These are phyloP conservation scores for Melangyna quadrimaculata DNA, from an alignment of 2,888 invertebrate genomes.

Conservation along the genomic window DNA sequence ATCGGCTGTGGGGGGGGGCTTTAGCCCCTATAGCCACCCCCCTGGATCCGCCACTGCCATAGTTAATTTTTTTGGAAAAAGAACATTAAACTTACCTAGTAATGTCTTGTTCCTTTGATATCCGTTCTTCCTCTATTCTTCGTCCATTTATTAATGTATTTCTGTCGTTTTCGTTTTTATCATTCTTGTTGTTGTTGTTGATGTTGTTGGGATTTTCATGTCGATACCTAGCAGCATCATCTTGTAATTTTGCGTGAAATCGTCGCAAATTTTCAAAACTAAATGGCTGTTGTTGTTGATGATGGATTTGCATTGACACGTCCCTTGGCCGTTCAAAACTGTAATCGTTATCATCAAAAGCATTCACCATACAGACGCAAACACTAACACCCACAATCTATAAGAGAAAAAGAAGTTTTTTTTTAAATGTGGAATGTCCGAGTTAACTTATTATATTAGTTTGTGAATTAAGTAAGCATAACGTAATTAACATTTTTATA, in stretches of 20 bases:
- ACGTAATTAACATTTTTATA: background rate
- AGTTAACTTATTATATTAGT: background rate
- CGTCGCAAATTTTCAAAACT: conserved; percentile 59
- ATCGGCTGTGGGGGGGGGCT: too few relatives aligned
- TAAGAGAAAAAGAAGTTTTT: background rate
- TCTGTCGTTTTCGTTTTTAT: background rate
- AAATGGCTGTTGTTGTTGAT: conserved; percentile 36
- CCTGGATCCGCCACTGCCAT: too few relatives aligned
- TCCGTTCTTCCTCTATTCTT: background rate
- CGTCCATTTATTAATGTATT: conserved; percentile 7
- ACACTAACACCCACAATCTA: conserved; percentile 55
- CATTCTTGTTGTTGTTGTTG: background rate
- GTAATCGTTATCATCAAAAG: conserved; percentile 54
- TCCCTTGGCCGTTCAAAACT: conserved; percentile 45
- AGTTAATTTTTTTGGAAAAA: too few relatives aligned
- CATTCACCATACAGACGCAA: conserved; percentile 48
- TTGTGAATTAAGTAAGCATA: background rate
- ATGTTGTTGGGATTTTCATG: conserved; percentile 4
- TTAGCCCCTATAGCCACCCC: too few relatives aligned
- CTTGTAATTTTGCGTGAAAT: conserved; percentile 41
- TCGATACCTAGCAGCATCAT: conserved; percentile 19
- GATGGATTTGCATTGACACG: conserved; percentile 15
- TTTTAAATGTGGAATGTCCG: background rate
- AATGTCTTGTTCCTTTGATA: conserved; percentile 13
- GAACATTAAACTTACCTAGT: conserved; percentile 19